phyloP scores from a whole-genome alignment of 1,140 invertebrate species.

The Fopius arisanus region DNA sequence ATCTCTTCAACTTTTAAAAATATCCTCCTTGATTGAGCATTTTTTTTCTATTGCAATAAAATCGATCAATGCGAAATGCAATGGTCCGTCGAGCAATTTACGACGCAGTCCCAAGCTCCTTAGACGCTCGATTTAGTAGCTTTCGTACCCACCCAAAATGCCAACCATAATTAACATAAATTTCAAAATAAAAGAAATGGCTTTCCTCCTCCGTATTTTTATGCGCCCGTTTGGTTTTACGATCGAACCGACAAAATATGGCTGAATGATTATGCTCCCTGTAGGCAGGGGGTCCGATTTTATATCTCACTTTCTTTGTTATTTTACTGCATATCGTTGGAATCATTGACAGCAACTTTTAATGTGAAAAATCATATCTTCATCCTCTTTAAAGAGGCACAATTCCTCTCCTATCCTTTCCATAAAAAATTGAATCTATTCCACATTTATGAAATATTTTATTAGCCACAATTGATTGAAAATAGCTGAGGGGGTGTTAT shows the following conservation, averaged over 20 bases:
- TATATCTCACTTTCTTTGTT: conserved; percentile 31
- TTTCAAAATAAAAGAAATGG: conserved; percentile 36
- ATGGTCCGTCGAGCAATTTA: conserved; percentile 48
- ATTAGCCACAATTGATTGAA: too few species aligned
- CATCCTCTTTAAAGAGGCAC: not conserved
- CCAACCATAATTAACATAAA: conserved; percentile 63
- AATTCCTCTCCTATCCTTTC: not conserved
- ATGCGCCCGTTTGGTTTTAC: conserved; percentile 63
- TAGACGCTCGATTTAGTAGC: conserved; percentile 54
- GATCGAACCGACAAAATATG: conserved; percentile 60
- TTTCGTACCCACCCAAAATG: conserved; percentile 50
- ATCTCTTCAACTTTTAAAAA: not conserved
- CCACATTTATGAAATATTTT: too few species aligned
- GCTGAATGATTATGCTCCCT: conserved; percentile 40
- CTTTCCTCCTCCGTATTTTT: conserved; percentile 59
- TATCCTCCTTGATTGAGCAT: not conserved
- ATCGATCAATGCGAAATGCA: conserved; percentile 50
- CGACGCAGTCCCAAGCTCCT: conserved; percentile 48
- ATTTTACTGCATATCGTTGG: not conserved
- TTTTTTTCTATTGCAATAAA: not conserved
- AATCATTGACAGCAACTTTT: not conserved
- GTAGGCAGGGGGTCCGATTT: conserved; percentile 37
- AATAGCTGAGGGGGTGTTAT: too few species aligned
- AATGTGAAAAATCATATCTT: not conserved
- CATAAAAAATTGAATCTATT: too few species aligned